Evolutionary conservation across 2,113 vertebrate genomes (phyloP).

Genomic region (Chamaetylas fuelleborni): DNA sequence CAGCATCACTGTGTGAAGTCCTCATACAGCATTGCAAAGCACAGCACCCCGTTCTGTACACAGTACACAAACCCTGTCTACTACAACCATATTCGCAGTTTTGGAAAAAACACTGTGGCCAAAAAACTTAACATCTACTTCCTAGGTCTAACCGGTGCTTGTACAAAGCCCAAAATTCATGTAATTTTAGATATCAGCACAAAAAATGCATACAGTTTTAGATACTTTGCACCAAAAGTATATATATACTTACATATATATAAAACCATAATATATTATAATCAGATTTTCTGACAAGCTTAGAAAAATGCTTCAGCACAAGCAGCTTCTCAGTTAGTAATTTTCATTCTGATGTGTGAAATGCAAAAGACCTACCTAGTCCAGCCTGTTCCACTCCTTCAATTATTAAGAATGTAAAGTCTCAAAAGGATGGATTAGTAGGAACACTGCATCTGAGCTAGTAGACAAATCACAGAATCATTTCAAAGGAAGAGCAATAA

Average conservation of each 20-base stretch:
- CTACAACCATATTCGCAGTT: neutral
- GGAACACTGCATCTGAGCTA: neutral
- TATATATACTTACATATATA: no score
- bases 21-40: neutral
- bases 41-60: neutral
- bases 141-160: accelerated
- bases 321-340: neutral
- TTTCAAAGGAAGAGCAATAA: neutral
- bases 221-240: neutral
- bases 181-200: neutral
- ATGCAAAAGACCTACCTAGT: neutral
- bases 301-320: neutral
- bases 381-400: neutral
- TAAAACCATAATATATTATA: neutral
- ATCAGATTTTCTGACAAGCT: neutral
- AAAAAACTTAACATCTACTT: neutral
- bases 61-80: no score
- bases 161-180: neutral
- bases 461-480: neutral
- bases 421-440: neutral
- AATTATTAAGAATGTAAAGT: neutral
- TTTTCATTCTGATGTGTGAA: neutral
- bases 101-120: neutral
- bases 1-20: neutral
- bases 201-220: neutral